Base-by-base conservation (phyloP, 2,888 invertebrate species). In the Branchipolynoe longqiensis region DNA sequence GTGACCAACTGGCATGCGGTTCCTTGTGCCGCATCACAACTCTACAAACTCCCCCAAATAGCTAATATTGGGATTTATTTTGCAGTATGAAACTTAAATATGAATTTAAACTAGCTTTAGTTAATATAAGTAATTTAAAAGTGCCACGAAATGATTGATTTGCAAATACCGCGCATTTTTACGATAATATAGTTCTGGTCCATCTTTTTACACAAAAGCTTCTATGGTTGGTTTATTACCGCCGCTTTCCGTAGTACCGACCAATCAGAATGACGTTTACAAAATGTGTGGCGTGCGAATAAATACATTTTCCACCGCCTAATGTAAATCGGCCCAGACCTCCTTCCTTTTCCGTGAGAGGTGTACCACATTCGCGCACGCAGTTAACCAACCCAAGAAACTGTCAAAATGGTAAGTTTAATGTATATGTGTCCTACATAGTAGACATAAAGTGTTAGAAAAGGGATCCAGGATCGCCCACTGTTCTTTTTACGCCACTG, bases 321-420 rank as follows among this genome's bases (percentile, higher is more conserved):
- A 14, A 12, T 25, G 41, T 78, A 54, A 78, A 25, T 28, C 78
- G 78, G 78, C 28, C 28, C 78, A 78, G 78, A n/a, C 28, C 28
- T 8, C 78, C 48, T 78, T 78, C 78, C 78, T 78, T 78, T 78
- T 40, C 78, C 78, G 78, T 78, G 48, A 78, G 41, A 78, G 78
- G 78, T 69, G 41, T 31, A 41, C 31, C 48, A 18, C 48, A 25
- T 18, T 62, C 41, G 25, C 78, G 18, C 78, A 78, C 78, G 78
- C 78, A 41, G 48, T 25, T 36, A 41, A 54, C 31, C n/a, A 22
- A 22, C 22, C 4, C 41, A 78, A 41, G 31, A 78, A 48, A 48
- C 78, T 48, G 78, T 78, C 78, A 78, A 78, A 78, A 78, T 78
- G 78, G 78, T 78, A 78, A 78, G 78, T 78, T 6, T 3, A 8